phyloP scores from a whole-genome alignment of 1,140 invertebrate species.

The Lucilia sericata region DNA sequence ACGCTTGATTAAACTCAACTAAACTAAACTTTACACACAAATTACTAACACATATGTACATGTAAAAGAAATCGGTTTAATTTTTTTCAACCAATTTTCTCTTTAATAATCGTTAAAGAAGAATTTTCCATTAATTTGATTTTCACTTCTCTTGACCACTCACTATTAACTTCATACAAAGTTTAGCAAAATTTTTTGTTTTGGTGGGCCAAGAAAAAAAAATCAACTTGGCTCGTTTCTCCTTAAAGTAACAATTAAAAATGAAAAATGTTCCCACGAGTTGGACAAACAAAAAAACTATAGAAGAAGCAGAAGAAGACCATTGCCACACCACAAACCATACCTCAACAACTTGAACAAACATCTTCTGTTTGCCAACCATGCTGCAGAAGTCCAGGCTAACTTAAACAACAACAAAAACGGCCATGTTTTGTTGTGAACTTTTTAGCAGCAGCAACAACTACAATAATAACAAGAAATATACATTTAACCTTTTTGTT shows the following conservation, averaged over 20 bases:
- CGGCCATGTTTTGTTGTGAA: conserved; percentile 28
- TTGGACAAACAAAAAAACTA: conserved; percentile 14
- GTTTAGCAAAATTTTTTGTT: neutral
- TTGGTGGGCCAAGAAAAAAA: neutral
- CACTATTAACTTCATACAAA: neutral
- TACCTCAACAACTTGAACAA: neutral
- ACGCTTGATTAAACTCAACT: no score
- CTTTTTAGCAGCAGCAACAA: neutral
- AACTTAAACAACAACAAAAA: neutral
- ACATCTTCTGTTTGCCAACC: neutral
- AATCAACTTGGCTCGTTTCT: neutral
- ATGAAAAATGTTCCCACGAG: conserved; percentile 43
- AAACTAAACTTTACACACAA: no score
- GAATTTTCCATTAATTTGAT: conserved; percentile 3
- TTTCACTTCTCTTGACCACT: neutral
- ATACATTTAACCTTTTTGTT: conserved; percentile 34
- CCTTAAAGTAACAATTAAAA: conserved; percentile 37
- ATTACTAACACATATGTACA: no score
- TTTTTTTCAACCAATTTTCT: neutral
- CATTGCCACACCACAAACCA: neutral
- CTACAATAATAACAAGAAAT: conserved; percentile 27
- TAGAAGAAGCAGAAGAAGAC: neutral
- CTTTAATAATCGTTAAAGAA: neutral
- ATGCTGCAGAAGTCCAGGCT: neutral
- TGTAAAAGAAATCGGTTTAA: no score